Percentiles rank a stretch among this genome's conserved stretches.
Conservation (phyloP, 2,888 invertebrate species). For the Nomada ferruginata region DNA sequence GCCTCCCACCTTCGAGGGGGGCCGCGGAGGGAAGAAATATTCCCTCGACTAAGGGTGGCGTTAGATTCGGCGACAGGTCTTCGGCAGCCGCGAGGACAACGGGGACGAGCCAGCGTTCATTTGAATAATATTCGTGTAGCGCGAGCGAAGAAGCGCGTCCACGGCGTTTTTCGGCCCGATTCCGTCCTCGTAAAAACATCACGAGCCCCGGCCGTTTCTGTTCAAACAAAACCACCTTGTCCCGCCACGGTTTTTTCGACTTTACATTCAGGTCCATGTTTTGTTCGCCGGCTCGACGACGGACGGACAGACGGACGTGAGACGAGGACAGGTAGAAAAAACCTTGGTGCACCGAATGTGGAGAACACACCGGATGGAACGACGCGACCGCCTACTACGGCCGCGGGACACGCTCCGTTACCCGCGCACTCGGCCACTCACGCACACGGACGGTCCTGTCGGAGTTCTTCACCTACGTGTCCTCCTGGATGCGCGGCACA, state of each 20-base stretch:
- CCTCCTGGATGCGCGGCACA: conserved; percentile 46
- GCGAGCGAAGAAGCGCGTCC: conserved; percentile 32
- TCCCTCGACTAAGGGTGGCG: too few species aligned
- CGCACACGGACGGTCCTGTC: neutral
- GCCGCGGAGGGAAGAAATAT: too few species aligned
- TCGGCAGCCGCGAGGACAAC: neutral
- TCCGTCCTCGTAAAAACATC: conserved; percentile 67
- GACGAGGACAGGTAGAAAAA: conserved; percentile 68
- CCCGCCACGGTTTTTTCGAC: conserved; percentile 65
- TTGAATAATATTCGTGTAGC: conserved; percentile 61
- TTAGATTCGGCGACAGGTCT: neutral
- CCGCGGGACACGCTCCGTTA: conserved; percentile 71
- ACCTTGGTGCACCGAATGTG: conserved; percentile 63
- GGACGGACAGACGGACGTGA: conserved; percentile 59
- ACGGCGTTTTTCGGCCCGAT: conserved; percentile 57
- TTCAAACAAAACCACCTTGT: conserved; percentile 68
- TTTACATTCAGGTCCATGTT: conserved; percentile 72
- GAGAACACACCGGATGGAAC: conserved; percentile 63
- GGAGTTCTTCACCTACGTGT: neutral
- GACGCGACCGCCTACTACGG: conserved; percentile 68
- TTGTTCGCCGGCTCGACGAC: conserved; percentile 63
- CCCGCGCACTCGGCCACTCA: conserved; percentile 49
- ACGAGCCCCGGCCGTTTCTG: conserved; percentile 56
- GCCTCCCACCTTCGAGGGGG: too few species aligned
- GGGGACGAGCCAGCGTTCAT: conserved; percentile 13